Percentiles rank a stretch among this genome's conserved stretches.
These are phyloP conservation scores for Rapana venosa DNA, from an alignment of 2,888 invertebrate species.

Conservation along the genomic window DNA sequence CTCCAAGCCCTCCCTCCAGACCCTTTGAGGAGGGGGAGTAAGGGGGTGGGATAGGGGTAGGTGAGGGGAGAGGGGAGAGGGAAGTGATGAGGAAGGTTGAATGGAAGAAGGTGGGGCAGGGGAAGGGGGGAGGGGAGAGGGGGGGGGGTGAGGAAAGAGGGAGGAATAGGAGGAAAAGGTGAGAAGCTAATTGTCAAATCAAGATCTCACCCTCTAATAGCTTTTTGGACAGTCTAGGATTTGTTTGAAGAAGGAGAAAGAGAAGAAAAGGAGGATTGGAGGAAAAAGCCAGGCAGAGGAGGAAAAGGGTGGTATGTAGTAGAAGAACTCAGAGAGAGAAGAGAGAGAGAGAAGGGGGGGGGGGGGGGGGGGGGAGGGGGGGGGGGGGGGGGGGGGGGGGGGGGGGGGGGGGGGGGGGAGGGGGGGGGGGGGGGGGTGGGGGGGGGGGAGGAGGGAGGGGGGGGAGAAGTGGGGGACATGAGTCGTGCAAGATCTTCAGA, in stretches of 20 bases:
- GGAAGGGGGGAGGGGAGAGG: neutral
- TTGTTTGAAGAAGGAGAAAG: neutral
- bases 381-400: neutral
- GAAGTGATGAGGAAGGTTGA: neutral
- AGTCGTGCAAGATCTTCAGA: too few species aligned
- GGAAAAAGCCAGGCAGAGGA: neutral
- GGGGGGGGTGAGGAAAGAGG: neutral
- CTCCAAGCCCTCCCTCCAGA: neutral
- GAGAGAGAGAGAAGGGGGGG: too few species aligned
- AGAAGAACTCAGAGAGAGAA: neutral
- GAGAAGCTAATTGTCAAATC: neutral
- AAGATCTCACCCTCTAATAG: conserved; percentile 8
- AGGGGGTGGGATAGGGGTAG: neutral
- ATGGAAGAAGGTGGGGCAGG: neutral
- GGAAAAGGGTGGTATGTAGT: too few species aligned
- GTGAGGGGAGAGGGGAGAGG: neutral
- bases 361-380: neutral
- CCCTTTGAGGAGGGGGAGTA: neutral
- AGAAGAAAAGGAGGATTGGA: neutral
- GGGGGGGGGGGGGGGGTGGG: neutral
- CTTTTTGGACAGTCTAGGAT: neutral
- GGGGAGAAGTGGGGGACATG: too few species aligned
- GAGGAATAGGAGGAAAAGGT: neutral
- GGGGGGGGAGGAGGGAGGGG: neutral
- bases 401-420: too few species aligned